Percentiles rank a stretch among this genome's conserved stretches.
These are phyloP conservation scores for Epinotia demarniana DNA, from an alignment of 2,888 invertebrate genomes.

Conservation along the genomic window DNA sequence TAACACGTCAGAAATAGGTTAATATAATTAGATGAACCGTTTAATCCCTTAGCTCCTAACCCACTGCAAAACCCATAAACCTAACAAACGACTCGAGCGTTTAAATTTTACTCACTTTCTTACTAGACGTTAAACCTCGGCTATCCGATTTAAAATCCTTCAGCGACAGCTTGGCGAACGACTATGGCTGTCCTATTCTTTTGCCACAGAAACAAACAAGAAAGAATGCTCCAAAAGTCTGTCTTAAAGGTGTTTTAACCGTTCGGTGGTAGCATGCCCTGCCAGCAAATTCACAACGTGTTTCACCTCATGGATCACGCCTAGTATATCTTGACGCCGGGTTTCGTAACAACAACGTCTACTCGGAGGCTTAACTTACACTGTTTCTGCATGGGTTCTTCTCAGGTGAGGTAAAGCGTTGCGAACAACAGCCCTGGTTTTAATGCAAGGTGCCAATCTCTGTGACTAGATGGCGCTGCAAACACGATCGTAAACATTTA, in stretches of 20 bases:
- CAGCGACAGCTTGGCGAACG: background rate
- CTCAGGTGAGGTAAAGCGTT: background rate
- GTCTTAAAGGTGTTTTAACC: slow-evolving; percentile 7
- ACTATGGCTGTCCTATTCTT: slow-evolving; percentile 4
- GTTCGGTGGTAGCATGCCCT: background rate
- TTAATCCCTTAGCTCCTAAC: slow-evolving; percentile 10
- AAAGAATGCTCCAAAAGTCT: background rate
- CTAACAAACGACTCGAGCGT: slow-evolving; percentile 69
- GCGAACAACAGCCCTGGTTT: slow-evolving; percentile 59
- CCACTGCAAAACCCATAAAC: slow-evolving; percentile 48
- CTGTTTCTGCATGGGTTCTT: background rate
- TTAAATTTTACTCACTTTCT: slow-evolving; percentile 73
- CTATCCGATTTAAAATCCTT: slow-evolving; percentile 47
- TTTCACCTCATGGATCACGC: background rate
- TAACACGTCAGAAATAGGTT: background rate
- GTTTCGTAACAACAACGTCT: background rate
- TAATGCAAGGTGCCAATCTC: slow-evolving; percentile 72
- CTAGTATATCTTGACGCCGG: background rate
- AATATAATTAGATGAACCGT: slow-evolving; percentile 7
- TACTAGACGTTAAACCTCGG: slow-evolving; percentile 69
- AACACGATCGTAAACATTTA: slow-evolving; percentile 75
- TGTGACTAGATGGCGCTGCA: slow-evolving; percentile 71
- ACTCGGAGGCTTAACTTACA: background rate
- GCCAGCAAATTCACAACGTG: background rate
- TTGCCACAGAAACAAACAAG: background rate